Base-by-base conservation (phyloP, 2,113 vertebrate species). In the Sinocyclocheilus anophthalmus region DNA sequence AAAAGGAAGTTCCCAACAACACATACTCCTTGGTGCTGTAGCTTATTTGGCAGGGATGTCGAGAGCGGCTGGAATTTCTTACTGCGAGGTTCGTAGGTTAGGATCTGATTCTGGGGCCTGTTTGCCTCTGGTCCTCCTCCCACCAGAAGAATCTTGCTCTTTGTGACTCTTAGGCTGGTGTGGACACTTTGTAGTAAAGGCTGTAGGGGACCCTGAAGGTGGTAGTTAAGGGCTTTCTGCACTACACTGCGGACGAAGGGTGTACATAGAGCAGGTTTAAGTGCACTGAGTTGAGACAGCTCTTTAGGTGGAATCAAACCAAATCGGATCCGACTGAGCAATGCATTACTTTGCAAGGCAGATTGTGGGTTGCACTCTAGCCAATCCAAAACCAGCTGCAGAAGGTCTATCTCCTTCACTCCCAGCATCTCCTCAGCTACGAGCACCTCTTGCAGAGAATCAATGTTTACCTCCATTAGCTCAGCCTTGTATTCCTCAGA, bases 1-100 rank as follows among this genome's bases (percentile, higher is more conserved):
- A 97, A 99, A 30, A 99, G 93, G 89, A 99, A 99, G 80, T 97
- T 97, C 0, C 96, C 98, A 22, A 95, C 91, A 0, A 95, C 95
- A 1, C 97, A 98, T 10, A 96, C 92, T 0, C 97, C 94, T 88
- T 97, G 96, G 80, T 94, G 92, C 89, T 96, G 94, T 33, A 99
- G 89, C 11, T 90, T 94, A 30, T 92, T 84, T 0, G 90, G 95
- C 37, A 97, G 85, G 13, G 86, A 86, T 0, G 95, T 94, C 45
- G 70, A 82, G 61, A 98, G 90, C 0, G 89, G 65, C 42, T 90
- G 88, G 91, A 97, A 97, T 72, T 92, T 95, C 90, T 94, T 95
- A 81, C 90, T 95, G 82, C 94, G 92, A 2, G 94, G 94, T 1
- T 97, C 95, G 0, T 98, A 98, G 16, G 93, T 94, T 90, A 96